A percentile compares a stretch with the other conserved stretches of the same genome.
These are phyloP conservation scores for Dermochelys coriacea DNA, from an alignment of 2,797 vertebrate genomes.

Conservation along the genomic window DNA sequence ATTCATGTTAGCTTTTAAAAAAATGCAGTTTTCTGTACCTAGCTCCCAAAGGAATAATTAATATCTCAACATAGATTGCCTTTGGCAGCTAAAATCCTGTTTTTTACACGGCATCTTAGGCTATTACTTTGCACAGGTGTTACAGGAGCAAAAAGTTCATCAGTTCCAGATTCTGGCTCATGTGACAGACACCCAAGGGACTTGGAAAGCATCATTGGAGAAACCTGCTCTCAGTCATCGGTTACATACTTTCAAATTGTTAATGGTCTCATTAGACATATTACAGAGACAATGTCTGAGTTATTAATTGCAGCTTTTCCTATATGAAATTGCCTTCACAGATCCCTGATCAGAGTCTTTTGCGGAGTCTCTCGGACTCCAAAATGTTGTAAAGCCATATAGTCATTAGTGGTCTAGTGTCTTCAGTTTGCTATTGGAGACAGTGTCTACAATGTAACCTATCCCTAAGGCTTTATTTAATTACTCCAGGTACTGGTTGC, in stretches of 20 bases:
- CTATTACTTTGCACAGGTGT: conserved; percentile 56
- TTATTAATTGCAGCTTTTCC: conserved; percentile 36
- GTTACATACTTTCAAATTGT: neutral
- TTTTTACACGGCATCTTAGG: conserved; percentile 41
- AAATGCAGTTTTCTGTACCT: neutral
- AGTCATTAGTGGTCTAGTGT: neutral
- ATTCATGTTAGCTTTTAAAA: conserved; percentile 38
- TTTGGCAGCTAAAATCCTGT: conserved; percentile 58
- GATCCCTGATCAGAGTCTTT: neutral
- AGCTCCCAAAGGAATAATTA: conserved; percentile 69
- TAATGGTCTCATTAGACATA: conserved; percentile 56
- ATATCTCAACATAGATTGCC: conserved; percentile 60
- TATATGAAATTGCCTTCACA: neutral
- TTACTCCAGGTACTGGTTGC: neutral
- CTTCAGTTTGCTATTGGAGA: neutral
- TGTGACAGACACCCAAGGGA: conserved; percentile 42
- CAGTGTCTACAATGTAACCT: neutral
- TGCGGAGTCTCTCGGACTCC: neutral
- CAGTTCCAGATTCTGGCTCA: conserved; percentile 24
- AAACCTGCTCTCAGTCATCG: neutral
- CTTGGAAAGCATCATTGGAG: neutral
- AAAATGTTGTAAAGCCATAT: neutral
- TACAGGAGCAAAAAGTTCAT: conserved; percentile 45
- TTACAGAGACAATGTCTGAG: neutral
- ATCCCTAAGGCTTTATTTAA: neutral